These are phyloP conservation scores for Diplodus sargus DNA, from an alignment of 2,797 vertebrate genomes.

Conservation along the genomic window DNA sequence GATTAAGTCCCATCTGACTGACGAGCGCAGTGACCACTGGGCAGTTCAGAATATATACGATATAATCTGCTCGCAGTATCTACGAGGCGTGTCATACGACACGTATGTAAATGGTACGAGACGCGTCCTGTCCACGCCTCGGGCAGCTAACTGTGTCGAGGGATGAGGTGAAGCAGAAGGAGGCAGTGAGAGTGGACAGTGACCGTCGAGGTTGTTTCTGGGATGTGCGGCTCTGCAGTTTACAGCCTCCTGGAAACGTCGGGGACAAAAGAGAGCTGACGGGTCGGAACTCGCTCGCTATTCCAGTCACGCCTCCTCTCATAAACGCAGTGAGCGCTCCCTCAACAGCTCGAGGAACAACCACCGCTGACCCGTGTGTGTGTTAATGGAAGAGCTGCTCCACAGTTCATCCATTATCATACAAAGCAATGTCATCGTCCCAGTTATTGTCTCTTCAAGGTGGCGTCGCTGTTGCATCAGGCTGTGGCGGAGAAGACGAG, in stretches of 20 bases:
- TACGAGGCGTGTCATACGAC: conserved; percentile 30
- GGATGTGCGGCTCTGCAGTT: neutral
- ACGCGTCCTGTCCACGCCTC: conserved; percentile 18
- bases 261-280: neutral
- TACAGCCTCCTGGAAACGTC: conserved; percentile 21
- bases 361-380: neutral
- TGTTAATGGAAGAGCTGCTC: conserved; percentile 6
- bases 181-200: neutral
- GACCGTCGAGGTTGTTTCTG: neutral
- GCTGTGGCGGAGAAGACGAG: conserved; percentile 34
- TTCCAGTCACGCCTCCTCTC: conserved; percentile 17
- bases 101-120: conserved; percentile 32
- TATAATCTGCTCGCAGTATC: conserved; percentile 17
- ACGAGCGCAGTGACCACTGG: neutral
- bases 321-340: conserved; percentile 10
- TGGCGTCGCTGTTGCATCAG: conserved; percentile 7
- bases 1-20: neutral
- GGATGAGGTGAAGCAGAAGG: neutral
- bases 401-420: neutral
- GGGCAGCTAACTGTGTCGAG: neutral
- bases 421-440: conserved; percentile 10
- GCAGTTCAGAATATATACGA: conserved; percentile 1
- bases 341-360: conserved; percentile 18
- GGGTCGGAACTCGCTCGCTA: conserved; percentile 6
- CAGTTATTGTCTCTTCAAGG: conserved; percentile 18